Evolutionary conservation across 2,797 vertebrate species (phyloP), one percentile per base, ranked within the genome.

Genomic region (Lithobates pipiens): DNA sequence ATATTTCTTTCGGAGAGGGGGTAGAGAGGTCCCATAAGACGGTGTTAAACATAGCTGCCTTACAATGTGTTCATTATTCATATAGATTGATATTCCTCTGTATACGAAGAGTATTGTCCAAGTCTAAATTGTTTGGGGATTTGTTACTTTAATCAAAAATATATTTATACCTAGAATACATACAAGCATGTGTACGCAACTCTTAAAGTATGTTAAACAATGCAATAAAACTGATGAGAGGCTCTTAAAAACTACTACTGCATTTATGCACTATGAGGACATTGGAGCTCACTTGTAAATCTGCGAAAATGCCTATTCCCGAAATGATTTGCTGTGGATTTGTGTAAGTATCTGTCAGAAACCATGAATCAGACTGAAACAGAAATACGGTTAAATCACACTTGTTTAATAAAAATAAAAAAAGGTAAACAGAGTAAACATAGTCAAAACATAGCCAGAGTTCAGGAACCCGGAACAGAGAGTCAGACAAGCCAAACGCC

Each of bases 21-120:
- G 32, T 39, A 36, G 71, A 73, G 71, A 57, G 71, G 69, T 54
- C 79, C 78, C 79, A 2, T 7, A 73, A 29, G 79, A 72, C 79
- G 8, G 11, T 15, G 57, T n/a, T n/a, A 29, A 10, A 21, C 72
- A 16, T 46, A 10, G 23, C 0, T 4, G 50, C 50, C 18, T 11
- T n/a, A n/a, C 71, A 9, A 1, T 4, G 39, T 1, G n/a, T 73
- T 80, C 70, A 72, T 36, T 72, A 80, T 71, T 80, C 50, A 81
- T 73, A 77, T 84, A 70, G 74, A 78, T 77, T 84, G 63, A 50
- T 78, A 78, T 78, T 84, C 68, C 71, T 84, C 36, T 50, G 76
- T 70, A 83, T 74, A 57, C n/a, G 29, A 29, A 44, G 77, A 3
- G 39, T 27, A 68, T 44, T 25, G 29, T 15, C 18, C 29, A 11